Evolutionary conservation across 1,140 invertebrate species (phyloP).

Genomic region (Pollicipes pollicipes): DNA sequence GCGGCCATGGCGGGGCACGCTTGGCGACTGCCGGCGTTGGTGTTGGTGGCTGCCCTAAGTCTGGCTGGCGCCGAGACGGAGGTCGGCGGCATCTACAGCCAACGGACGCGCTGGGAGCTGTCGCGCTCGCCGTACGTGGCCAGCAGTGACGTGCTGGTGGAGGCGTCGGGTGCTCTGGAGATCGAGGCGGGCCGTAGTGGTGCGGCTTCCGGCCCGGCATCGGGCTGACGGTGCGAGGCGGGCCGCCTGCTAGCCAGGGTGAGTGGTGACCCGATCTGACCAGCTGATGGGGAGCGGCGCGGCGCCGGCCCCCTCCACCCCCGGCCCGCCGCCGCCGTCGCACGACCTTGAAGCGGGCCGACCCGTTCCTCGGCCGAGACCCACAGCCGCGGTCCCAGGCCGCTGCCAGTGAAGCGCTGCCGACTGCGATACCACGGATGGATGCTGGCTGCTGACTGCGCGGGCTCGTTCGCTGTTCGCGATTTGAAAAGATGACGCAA

Average conservation of each 20-base stretch:
- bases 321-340: too few relatives aligned
- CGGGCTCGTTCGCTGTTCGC: too few relatives aligned
- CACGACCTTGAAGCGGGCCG: too few relatives aligned
- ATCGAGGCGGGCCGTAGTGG: slow-evolving; percentile 68
- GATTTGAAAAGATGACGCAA: too few relatives aligned
- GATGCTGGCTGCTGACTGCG: too few relatives aligned
- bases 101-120: slow-evolving; percentile 12
- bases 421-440: too few relatives aligned
- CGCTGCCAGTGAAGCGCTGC: too few relatives aligned
- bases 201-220: slow-evolving; percentile 72
- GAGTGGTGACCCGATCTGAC: too few relatives aligned
- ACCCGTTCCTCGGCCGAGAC: too few relatives aligned
- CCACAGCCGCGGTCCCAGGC: too few relatives aligned
- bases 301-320: too few relatives aligned
- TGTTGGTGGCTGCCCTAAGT: neutral
- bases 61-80: neutral
- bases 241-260: slow-evolving; percentile 68
- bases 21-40: neutral
- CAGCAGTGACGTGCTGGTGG: slow-evolving; percentile 59
- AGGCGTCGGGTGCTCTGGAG: slow-evolving; percentile 47
- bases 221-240: slow-evolving; percentile 74
- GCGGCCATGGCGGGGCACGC: neutral
- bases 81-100: slow-evolving; percentile 9
- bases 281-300: too few relatives aligned
- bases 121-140: slow-evolving; percentile 54